Percentiles rank a stretch among this genome's conserved stretches.
phyloP scores from a whole-genome alignment of 2,888 invertebrate genomes.

The Hecatera dysodea region DNA sequence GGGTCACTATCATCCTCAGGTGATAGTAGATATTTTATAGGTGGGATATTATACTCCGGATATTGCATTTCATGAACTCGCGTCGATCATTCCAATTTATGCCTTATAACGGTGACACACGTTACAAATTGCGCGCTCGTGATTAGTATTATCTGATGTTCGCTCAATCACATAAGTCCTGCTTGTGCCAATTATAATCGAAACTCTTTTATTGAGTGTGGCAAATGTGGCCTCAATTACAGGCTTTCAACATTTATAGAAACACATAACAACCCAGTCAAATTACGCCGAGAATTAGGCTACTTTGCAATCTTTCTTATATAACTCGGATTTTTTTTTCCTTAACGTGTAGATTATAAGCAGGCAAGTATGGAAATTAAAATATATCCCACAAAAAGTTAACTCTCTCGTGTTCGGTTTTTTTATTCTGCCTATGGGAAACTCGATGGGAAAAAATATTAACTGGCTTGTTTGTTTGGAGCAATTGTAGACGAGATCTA shows the following conservation, averaged over 20 bases:
- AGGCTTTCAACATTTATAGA: not conserved
- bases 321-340: too few species aligned
- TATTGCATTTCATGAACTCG: not conserved
- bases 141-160: conserved; percentile 6
- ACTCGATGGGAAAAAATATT: too few species aligned
- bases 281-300: too few species aligned
- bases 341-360: too few species aligned
- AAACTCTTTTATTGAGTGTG: conserved; percentile 8
- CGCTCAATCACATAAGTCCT: conserved; percentile 46
- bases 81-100: not conserved
- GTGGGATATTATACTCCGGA: conserved; percentile 16
- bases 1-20: not conserved
- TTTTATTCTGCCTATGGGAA: too few species aligned
- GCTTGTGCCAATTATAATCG: conserved; percentile 55
- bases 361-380: too few species aligned
- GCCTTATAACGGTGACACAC: not conserved
- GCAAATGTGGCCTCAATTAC: not conserved
- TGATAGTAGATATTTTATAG: conserved; percentile 20
- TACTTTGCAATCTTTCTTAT: too few species aligned
- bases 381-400: too few species aligned
- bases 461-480: too few species aligned
- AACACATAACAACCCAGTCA: too few species aligned
- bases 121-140: not conserved
- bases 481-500: too few species aligned
- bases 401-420: too few species aligned